Base-by-base conservation (phyloP, 2,113 vertebrate genomes). In the Hemichromis elongatus region DNA sequence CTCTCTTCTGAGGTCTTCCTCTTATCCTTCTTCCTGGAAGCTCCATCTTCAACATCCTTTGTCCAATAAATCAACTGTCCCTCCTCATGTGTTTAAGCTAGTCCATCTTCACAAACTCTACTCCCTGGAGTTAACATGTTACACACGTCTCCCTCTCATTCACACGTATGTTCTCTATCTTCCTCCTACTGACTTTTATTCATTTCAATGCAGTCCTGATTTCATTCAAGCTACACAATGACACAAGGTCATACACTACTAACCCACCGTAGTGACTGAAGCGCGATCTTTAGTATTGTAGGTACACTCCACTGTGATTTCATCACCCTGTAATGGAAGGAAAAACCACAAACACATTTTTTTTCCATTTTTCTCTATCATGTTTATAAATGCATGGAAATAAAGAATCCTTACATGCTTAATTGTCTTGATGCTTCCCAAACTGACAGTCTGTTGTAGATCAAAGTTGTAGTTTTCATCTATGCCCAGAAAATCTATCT, bases 381-480 rank as follows among this genome's bases (percentile, higher is more conserved):
- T 40, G 37, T 68, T 68, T 13, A 68, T 68, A 26, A 68, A 26
- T 16, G n/a, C 13, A 68, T 68, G 63, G 35, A 45, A 26, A 8
- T 3, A 45, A 42, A 37, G 3, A 19, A 57, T 8, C 77, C 42
- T 57, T 84, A 96, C 96, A 66, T 47, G 78, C 79, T 97, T 95
- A 85, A 97, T 88, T 21, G 86, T 93, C 82, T 95, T 89, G 5
- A 86, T 86, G 30, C 86, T 73, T 42, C 96, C 96, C 66, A 97
- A 77, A 70, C 77, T 92, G 50, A 80, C 33, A 7, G 83, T 79
- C 80, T 97, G 93, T 90, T 97, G 97, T 2, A 96, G 78, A 16
- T 93, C 95, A 95, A 97, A 97, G 87, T 96, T 89, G 13, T 97
- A 97, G 37, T 95, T 91, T 45, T 95, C 95, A 83, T 97, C 94